These are phyloP conservation scores for Atrichornis clamosus DNA, from an alignment of 2,113 vertebrate genomes.

Conservation along the genomic window DNA sequence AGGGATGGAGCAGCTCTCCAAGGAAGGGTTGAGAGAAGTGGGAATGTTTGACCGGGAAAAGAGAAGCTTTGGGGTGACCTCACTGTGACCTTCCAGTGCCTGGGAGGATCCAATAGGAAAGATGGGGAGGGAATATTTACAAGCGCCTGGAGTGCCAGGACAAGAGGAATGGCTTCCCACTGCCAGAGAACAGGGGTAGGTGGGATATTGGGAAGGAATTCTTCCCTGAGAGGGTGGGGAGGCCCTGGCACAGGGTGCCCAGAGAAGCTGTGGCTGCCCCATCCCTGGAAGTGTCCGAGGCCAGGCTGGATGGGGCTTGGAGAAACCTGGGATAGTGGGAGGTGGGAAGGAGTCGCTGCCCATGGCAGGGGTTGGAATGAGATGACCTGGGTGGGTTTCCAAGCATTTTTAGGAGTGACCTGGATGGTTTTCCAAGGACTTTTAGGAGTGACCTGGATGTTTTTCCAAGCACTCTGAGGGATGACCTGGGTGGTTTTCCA, in stretches of 20 bases:
- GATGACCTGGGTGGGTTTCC: neutral
- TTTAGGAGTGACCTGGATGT: too few species aligned
- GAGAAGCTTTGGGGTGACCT: neutral
- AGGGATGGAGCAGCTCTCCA: neutral
- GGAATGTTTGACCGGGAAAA: neutral
- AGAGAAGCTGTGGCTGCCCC: neutral
- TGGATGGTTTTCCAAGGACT: too few species aligned
- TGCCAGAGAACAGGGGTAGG: neutral
- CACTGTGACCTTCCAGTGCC: neutral
- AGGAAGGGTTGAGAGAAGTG: neutral
- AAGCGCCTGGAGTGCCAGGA: neutral
- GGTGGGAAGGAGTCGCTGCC: neutral
- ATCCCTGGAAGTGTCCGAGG: neutral
- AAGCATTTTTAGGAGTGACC: too few species aligned
- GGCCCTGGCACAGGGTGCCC: rapidly evolving
- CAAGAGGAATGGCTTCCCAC: neutral
- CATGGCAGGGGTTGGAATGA: neutral
- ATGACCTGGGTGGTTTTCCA: neutral
- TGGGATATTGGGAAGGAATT: neutral
- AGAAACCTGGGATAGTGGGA: neutral
- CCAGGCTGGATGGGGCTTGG: rapidly evolving
- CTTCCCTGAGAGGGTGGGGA: neutral
- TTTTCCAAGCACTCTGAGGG: neutral
- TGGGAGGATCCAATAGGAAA: neutral
- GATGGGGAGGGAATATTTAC: rapidly evolving